A percentile compares a stretch with the other conserved stretches of the same genome.
These are phyloP conservation scores for Caranx melampygus DNA, from an alignment of 2,113 vertebrate genomes.

Conservation along the genomic window DNA sequence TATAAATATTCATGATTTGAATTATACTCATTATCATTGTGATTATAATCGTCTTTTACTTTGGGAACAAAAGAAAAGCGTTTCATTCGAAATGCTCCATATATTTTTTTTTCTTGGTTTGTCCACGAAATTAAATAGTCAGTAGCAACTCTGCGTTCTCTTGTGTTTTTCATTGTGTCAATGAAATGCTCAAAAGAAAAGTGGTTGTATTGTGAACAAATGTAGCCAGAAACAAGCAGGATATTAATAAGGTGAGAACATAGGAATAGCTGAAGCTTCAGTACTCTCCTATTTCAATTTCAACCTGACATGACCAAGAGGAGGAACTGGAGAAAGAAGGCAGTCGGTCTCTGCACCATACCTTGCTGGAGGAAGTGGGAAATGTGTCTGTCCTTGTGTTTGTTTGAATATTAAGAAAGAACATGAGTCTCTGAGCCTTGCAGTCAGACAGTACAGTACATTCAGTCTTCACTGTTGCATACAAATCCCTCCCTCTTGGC, in stretches of 20 bases:
- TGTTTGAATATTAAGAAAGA: conserved; percentile 6
- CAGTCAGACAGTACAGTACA: neutral
- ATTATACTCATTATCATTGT: conserved; percentile 78
- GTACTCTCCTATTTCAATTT: neutral
- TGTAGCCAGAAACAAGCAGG: neutral
- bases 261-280: neutral
- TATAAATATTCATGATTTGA: conserved; percentile 79
- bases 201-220: neutral
- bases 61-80: conserved; percentile 66
- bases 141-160: conserved; percentile 71
- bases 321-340: neutral
- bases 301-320: neutral
- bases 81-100: conserved; percentile 82
- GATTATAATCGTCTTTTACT: conserved; percentile 74
- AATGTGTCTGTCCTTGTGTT: conserved; percentile 26
- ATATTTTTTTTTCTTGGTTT: conserved; percentile 82
- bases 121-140: conserved; percentile 86
- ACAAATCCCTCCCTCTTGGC: conserved; percentile 20
- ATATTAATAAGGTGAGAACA: neutral
- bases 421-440: neutral
- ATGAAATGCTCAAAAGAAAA: neutral
- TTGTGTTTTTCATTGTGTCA: conserved; percentile 45
- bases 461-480: conserved; percentile 12
- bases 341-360: conserved; percentile 3
- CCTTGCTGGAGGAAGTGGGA: conserved; percentile 17